phyloP scores from a whole-genome alignment of 2,797 vertebrate genomes.

The Rhinichthys osculus region DNA sequence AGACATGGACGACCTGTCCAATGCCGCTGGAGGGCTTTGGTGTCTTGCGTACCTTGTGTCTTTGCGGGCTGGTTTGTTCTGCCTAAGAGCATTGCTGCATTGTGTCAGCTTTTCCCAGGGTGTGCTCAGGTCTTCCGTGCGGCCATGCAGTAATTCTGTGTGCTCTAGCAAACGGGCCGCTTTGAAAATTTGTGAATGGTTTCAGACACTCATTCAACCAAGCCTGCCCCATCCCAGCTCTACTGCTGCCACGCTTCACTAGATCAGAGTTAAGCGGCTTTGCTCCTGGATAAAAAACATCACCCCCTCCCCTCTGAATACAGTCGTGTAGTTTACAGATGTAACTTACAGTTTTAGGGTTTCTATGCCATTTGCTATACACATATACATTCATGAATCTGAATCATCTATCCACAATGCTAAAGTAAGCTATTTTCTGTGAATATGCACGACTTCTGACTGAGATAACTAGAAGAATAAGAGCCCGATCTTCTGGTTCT shows the following conservation, averaged over 20 bases:
- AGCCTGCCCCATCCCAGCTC: constrained; percentile 67
- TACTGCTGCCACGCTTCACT: constrained; percentile 67
- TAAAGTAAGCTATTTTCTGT: not conserved
- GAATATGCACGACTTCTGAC: not conserved
- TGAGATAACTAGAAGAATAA: not conserved
- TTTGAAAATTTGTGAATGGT: constrained; percentile 76
- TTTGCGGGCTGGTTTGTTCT: constrained; percentile 72
- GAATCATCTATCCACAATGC: not conserved
- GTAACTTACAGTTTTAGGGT: not conserved
- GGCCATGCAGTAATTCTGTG: constrained; percentile 81
- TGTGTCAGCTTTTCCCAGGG: constrained; percentile 80
- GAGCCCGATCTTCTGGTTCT: no score
- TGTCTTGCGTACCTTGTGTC: constrained; percentile 43
- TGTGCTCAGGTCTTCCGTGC: constrained; percentile 71
- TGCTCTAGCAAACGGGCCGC: constrained; percentile 74
- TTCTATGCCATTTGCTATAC: no score
- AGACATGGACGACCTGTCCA: constrained; percentile 33
- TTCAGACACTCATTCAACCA: constrained; percentile 74
- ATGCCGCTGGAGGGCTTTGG: constrained; percentile 16
- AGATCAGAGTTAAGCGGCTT: constrained; percentile 76
- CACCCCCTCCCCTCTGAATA: constrained; percentile 63
- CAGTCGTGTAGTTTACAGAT: constrained; percentile 65
- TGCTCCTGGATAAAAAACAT: constrained; percentile 69
- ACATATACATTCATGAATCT: no score
- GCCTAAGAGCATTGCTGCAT: constrained; percentile 70